A percentile compares a stretch with the other conserved stretches of the same genome.
Evolutionary conservation across 1,140 invertebrate genomes (phyloP).

Genomic region (Trichomalopsis sarcophagae): DNA sequence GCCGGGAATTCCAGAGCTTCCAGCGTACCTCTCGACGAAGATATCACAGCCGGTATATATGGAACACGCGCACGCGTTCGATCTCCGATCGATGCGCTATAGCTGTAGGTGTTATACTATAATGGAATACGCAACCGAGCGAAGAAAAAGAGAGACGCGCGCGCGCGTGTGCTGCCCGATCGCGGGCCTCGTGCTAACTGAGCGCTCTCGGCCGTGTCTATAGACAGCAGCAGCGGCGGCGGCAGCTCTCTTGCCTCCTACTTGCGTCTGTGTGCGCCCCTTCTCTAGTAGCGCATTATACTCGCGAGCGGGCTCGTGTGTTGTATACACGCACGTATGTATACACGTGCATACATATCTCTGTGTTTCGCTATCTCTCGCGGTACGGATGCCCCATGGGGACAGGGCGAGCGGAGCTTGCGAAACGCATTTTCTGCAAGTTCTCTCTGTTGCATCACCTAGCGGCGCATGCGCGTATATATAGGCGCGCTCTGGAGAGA

Average conservation of each 20-base stretch:
- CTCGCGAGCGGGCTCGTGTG: too few relatives aligned
- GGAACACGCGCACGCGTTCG: too few relatives aligned
- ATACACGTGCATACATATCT: background rate
- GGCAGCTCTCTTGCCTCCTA: conserved; percentile 24
- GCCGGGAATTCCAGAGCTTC: too few relatives aligned
- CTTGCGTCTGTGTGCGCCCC: background rate
- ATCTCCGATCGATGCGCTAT: too few relatives aligned
- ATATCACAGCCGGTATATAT: too few relatives aligned
- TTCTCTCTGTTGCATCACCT: conserved; percentile 21
- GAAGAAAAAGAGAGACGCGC: background rate
- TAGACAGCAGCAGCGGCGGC: conserved; percentile 49
- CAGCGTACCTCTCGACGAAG: too few relatives aligned
- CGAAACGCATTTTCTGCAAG: conserved; percentile 16
- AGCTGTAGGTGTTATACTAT: too few relatives aligned
- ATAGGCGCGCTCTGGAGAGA: background rate
- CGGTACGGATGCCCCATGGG: background rate
- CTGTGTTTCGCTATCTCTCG: background rate
- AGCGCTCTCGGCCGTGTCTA: conserved; percentile 57
- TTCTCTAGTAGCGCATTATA: background rate
- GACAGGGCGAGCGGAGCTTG: background rate
- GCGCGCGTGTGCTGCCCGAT: conserved; percentile 62
- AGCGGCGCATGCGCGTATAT: background rate
- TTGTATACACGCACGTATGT: too few relatives aligned
- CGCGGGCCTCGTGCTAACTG: conserved; percentile 72
- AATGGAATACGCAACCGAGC: background rate